Base-by-base conservation (phyloP, 2,888 invertebrate genomes). In the Odiellus spinosus region DNA sequence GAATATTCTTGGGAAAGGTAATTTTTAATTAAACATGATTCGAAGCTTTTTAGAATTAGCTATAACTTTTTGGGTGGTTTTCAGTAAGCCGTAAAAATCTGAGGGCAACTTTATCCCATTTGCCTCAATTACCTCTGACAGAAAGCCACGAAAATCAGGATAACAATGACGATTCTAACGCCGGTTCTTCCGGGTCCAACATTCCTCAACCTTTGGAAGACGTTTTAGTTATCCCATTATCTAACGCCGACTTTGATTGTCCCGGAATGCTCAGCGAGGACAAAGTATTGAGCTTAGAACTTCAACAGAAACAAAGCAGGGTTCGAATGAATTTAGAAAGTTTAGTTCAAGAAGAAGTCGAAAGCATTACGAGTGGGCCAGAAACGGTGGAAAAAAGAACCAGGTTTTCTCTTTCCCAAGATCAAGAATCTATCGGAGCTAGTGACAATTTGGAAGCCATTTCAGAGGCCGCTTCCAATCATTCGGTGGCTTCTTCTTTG, bases 371-470 rank as follows among this genome's bases (percentile, higher is more conserved):
- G 40, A 50, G 53, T 40, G 59, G 54, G 26, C 59, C 56, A 14
- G 59, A 56, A 45, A 55, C 57, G 15, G 62, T 60, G 26, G 71
- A 70, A 54, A 72, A 72, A 55, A 58, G 71, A 38, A 71, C 71
- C 2, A 62, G 75, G 51, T 88, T 88, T 66, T 85, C 85, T 0
- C 83, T 88, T 66, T 85, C 85, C 0, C 84, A 83, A 60, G 91
- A 91, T 61, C 91, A 91, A 65, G 90, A 87, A 18, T 90, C 67
- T 12, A 64, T 67, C 48, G 67, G 68, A 15, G 49, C 53, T 58
- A 90, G 88, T 3, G 91, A 93, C 64, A 90, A 90, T 67, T 69
- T 90, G 56, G 93, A 93, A 67, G 91, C 85, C 0, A 86, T 91
- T 20, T 91, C 90, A 2, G 93, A 93, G 66, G 91, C 88, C 0